These are phyloP conservation scores for Mythimna albipuncta DNA, from an alignment of 2,888 invertebrate genomes.

Conservation along the genomic window DNA sequence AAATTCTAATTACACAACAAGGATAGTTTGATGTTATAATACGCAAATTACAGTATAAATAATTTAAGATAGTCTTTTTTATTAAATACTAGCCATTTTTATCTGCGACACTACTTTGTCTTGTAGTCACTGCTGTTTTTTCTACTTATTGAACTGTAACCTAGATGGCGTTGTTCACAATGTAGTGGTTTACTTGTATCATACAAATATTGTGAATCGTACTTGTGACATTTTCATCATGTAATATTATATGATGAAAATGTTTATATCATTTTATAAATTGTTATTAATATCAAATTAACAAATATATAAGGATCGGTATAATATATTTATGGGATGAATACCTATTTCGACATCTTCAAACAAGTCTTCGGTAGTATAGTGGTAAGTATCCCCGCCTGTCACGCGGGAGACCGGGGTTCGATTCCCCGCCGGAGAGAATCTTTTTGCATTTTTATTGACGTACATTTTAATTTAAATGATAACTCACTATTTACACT, in stretches of 20 bases:
- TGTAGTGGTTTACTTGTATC: background rate
- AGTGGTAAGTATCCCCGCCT: slow-evolving; percentile 81
- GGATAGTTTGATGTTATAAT: background rate
- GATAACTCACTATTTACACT: too few species aligned
- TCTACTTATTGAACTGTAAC: too few species aligned
- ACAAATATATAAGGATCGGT: accelerated
- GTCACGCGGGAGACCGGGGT: slow-evolving; percentile 91
- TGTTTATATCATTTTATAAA: background rate
- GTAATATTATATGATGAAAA: background rate
- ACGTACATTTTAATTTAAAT: too few species aligned
- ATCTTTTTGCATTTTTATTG: slow-evolving; percentile 37
- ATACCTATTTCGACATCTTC: accelerated
- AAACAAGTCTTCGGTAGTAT: slow-evolving; percentile 60
- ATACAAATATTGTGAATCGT: background rate
- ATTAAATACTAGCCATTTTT: too few species aligned
- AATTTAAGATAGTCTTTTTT: background rate
- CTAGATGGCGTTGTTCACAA: slow-evolving; percentile 46
- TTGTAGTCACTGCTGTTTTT: too few species aligned
- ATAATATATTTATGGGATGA: accelerated
- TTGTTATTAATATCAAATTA: accelerated
- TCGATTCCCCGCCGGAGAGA: slow-evolving; percentile 90
- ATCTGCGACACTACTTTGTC: too few species aligned
- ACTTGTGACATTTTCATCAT: too few species aligned
- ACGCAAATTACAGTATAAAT: background rate
- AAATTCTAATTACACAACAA: background rate